Base-by-base conservation (phyloP, 92 coral and sea anemone genomes). In the Phenganax stokvisi region DNA sequence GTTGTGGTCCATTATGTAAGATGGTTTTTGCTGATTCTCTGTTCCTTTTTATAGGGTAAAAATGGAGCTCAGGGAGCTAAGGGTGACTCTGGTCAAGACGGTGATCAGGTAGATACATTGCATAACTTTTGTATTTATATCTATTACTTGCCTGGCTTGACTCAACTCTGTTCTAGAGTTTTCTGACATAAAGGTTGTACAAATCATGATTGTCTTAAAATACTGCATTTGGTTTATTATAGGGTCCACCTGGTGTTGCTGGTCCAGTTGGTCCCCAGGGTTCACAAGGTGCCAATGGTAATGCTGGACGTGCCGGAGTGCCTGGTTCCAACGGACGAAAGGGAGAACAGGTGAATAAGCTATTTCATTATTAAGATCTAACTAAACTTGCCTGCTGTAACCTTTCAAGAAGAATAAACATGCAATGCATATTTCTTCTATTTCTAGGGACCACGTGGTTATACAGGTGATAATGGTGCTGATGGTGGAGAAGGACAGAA, bases 401-500 rank as follows among this genome's bases (percentile, higher is more conserved):
- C 30, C 47, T 16, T 64, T 64, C 47, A 64, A 64, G 29, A 9
- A 17, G 77, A 7, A 61, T 54, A 20, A n/a, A 0, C 15, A 29
- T 12, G 6, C 51, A 20, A 6, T 9, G 13, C 11, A 28, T 56
- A 17, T 30, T 51, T 72, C 15, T 8, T n/a, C 3, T 72, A 13
- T 72, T 17, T 25, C 57, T 57, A 75, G 80, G 80, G 80, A 55
- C 64, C 62, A 30, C 80, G 80, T 56, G 80, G 80, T 54, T 56
- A 56, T 30, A 12, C 20, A 15, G 80, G 80, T 13, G 53, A 75
- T 1, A 20, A 75, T 25, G 80, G 80, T 57, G 0, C 0, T 20
- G 80, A 75, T 54, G 80, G 80, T 75, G 12, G 60, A 44, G 64
- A 54, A 55, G 80, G 80, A 3, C 61, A 75, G 31, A 75, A 75